These are phyloP conservation scores for Piscicola geometra DNA, from an alignment of 2,888 invertebrate genomes.

Conservation along the genomic window DNA sequence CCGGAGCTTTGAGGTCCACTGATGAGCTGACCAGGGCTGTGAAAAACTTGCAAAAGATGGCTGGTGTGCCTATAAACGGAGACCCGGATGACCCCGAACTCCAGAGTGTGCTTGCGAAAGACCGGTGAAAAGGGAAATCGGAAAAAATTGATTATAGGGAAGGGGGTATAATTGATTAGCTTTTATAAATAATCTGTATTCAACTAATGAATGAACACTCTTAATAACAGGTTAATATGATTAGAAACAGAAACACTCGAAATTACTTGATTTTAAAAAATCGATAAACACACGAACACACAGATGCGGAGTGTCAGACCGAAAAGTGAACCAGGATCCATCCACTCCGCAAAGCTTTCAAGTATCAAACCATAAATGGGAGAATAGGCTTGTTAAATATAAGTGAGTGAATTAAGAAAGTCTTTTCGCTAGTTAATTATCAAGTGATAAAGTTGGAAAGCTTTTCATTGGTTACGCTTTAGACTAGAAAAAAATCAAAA, in stretches of 20 bases:
- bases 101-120: not conserved
- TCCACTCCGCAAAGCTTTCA: not conserved
- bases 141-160: too few species aligned
- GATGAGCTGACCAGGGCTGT: constrained; percentile 75
- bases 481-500: not conserved
- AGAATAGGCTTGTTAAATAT: constrained; percentile 8
- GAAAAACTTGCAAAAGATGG: constrained; percentile 68
- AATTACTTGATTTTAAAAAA: not conserved
- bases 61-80: constrained; percentile 78
- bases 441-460: too few species aligned
- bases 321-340: constrained; percentile 16
- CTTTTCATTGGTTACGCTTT: too few species aligned
- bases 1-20: constrained; percentile 76
- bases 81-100: constrained; percentile 64
- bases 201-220: too few species aligned
- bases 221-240: too few species aligned
- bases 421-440: too few species aligned
- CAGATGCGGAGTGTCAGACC: constrained; percentile 26
- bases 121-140: not conserved
- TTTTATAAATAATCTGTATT: too few species aligned
- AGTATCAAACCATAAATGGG: constrained; percentile 13
- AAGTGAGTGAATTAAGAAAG: constrained; percentile 18
- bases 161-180: too few species aligned
- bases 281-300: not conserved
- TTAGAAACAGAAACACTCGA: not conserved